These are phyloP conservation scores for Lithophane ornitopus DNA, from an alignment of 2,888 invertebrate species.

Conservation along the genomic window DNA sequence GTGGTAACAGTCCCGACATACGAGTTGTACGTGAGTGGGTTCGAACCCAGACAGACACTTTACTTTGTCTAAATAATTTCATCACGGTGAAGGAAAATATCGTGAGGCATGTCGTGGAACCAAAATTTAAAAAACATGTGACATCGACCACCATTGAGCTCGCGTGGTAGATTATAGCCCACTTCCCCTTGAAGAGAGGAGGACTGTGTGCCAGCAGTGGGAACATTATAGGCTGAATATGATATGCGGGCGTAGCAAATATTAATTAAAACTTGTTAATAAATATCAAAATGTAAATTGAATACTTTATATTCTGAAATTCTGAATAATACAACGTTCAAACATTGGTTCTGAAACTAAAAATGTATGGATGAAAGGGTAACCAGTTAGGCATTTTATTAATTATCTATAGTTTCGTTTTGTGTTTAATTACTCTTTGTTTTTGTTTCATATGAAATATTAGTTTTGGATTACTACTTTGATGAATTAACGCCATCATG, in stretches of 20 bases:
- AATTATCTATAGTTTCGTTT: neutral
- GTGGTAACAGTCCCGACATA: too few relatives aligned
- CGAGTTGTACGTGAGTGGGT: too few relatives aligned
- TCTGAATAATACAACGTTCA: neutral
- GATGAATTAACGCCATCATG: neutral
- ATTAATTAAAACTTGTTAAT: slow-evolving; percentile 31
- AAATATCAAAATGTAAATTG: slow-evolving; percentile 35
- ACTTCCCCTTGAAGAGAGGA: too few relatives aligned
- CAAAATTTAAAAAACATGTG: too few relatives aligned
- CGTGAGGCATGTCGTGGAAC: too few relatives aligned
- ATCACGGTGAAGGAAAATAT: too few relatives aligned
- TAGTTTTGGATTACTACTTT: neutral
- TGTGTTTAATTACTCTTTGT: neutral
- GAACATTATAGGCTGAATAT: too few relatives aligned
- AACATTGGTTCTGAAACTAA: slow-evolving; percentile 5
- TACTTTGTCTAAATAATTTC: too few relatives aligned
- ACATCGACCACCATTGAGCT: too few relatives aligned
- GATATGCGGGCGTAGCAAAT: neutral
- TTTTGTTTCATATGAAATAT: neutral
- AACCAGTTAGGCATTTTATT: neutral
- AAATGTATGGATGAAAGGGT: neutral
- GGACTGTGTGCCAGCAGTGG: too few relatives aligned
- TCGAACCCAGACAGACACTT: too few relatives aligned
- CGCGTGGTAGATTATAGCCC: too few relatives aligned
- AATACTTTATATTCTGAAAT: slow-evolving; percentile 23